A percentile compares a stretch with the other conserved stretches of the same genome.
These are phyloP conservation scores for Odontothrips loti DNA, from an alignment of 2,888 invertebrate genomes.

Conservation along the genomic window DNA sequence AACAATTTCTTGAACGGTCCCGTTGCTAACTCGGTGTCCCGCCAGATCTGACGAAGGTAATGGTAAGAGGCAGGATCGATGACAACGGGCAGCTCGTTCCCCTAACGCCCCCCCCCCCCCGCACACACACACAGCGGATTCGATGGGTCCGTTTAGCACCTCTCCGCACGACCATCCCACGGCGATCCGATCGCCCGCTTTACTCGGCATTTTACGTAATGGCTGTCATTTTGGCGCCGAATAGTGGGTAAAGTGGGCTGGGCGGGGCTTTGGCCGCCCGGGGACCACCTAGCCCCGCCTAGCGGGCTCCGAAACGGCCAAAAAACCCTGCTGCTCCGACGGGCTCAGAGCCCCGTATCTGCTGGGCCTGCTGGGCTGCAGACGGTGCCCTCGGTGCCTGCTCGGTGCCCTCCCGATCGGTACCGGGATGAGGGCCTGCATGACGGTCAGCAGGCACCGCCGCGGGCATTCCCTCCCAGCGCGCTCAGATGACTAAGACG, in stretches of 20 bases:
- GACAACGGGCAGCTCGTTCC: too few species aligned
- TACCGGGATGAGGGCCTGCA: too few species aligned
- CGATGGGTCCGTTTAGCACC: constrained; percentile 13
- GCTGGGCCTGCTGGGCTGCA: neutral
- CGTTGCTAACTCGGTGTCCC: too few species aligned
- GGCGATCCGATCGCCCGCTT: neutral
- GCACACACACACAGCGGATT: neutral
- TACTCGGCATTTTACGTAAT: neutral
- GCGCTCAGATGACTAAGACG: neutral
- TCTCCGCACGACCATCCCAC: neutral
- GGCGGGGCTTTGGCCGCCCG: neutral
- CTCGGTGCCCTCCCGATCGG: too few species aligned
- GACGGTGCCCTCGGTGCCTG: too few species aligned
- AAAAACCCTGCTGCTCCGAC: neutral
- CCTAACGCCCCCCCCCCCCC: neutral
- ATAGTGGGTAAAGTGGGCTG: neutral
- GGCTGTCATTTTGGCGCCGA: constrained; percentile 21
- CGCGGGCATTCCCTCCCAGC: neutral
- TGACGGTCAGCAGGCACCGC: too few species aligned
- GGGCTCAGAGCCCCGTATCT: neutral
- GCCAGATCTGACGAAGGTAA: too few species aligned
- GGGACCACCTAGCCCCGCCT: neutral
- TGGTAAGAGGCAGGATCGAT: too few species aligned
- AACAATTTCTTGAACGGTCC: too few species aligned
- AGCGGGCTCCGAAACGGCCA: neutral